Conservation (phyloP, 2,797 vertebrate species). For the Galaxias olidus region DNA sequence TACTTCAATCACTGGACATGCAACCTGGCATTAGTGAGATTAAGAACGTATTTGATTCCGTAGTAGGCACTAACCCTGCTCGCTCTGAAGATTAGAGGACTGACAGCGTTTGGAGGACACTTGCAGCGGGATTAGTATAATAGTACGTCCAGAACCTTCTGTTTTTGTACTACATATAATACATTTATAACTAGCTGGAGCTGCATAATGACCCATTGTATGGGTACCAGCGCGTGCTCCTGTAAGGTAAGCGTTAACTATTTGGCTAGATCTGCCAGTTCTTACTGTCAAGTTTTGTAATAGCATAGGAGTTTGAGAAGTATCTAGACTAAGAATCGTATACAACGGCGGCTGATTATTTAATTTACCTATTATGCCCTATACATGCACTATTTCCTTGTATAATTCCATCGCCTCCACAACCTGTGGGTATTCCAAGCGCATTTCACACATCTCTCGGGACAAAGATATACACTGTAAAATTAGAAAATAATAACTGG, state of each 20-base stretch:
- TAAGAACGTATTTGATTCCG: conserved; percentile 32
- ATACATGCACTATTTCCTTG: no score
- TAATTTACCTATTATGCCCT: no score
- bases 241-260: conserved; percentile 54
- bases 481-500: no score
- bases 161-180: no score
- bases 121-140: conserved; percentile 64
- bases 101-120: conserved; percentile 68
- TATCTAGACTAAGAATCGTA: no score
- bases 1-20: conserved; percentile 13
- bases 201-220: conserved; percentile 63
- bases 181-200: conserved; percentile 51
- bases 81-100: conserved; percentile 61
- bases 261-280: not conserved
- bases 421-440: no score
- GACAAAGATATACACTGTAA: no score
- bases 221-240: conserved; percentile 54
- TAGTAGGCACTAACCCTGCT: conserved; percentile 44
- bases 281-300: not conserved
- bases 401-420: no score
- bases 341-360: no score
- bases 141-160: conserved; percentile 29
- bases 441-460: no score
- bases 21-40: conserved; percentile 40
- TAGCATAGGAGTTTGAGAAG: not conserved